Base-by-base conservation (phyloP, 2,888 invertebrate genomes). In the Saturnia japonica region DNA sequence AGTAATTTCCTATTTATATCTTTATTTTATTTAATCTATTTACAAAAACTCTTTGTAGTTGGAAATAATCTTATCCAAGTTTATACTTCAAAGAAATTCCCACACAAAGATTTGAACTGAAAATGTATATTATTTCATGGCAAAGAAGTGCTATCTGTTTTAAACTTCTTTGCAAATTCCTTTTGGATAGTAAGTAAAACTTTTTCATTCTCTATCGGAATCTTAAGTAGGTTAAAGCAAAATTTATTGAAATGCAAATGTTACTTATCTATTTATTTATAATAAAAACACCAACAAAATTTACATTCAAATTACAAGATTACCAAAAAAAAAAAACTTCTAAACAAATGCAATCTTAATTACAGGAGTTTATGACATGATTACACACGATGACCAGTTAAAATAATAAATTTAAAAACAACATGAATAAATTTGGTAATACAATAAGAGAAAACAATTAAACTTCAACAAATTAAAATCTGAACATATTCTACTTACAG, bases 1-100 rank as follows among this genome's bases (percentile, higher is more conserved):
- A 22, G 22, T 9, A 54, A 8, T 22, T 22, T 12, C 25, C 2
- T 28, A 28, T n/a, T 12, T 14, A 60, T 14, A 60, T 14, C 28
- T 22, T 22, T 40, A 72, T 75, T 74, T 74, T 54, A 72, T 83
- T 84, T 84, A 85, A 87, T 84, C 82, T 85, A 80, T 82, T 85
- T 85, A 83, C 77, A 80, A 82, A 78, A 81, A 83, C 80, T 81
- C 77, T 72, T 76, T 71, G 71, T 76, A 78, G 79, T 83, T 84
- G 78, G 84, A 85, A 80, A 81, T 80, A 85, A 82, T 79, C 79
- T 78, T 81, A 80, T 75, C 73, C 73, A 69, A 69, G 70, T 57
- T 43, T 67, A 57, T 45, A 40, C 70, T 70, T 70, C 67, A 47
- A 62, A 68, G 66, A 57, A 76, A 76, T 72, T 43, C 74, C 76